A percentile compares a stretch with the other conserved stretches of the same genome.
Evolutionary conservation across 2,888 invertebrate species (phyloP).

Genomic region (Dendrolimus houi): DNA sequence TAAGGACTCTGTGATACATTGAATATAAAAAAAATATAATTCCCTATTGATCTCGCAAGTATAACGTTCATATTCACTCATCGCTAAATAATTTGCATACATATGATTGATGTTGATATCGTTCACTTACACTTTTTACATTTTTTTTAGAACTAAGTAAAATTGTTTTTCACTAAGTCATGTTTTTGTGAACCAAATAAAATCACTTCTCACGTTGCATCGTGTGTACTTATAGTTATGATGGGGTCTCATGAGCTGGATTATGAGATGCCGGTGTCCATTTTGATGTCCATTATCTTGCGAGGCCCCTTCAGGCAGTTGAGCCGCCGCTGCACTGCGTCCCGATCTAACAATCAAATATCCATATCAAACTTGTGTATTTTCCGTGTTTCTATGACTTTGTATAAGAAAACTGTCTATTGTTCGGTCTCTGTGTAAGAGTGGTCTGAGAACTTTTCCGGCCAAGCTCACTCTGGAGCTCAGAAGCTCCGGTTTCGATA

Average conservation of each 20-base stretch:
- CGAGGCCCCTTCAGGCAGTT: conserved; percentile 68
- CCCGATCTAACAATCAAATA: conserved; percentile 84
- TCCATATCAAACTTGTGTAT: no score
- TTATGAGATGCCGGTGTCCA: conserved; percentile 73
- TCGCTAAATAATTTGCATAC: conserved; percentile 43
- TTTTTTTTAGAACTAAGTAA: conserved; percentile 45
- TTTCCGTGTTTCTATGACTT: no score
- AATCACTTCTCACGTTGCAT: conserved; percentile 68
- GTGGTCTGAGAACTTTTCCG: no score
- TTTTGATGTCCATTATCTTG: conserved; percentile 68
- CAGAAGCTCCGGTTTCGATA: no score
- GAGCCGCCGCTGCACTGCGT: conserved; percentile 96
- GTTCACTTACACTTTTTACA: conserved; percentile 62
- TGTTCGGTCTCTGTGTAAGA: no score
- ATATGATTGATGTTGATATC: conserved; percentile 51
- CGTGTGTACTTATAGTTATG: conserved; percentile 46
- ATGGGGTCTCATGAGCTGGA: conserved; percentile 41
- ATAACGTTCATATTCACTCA: conserved; percentile 49
- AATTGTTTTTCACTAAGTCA: conserved; percentile 43
- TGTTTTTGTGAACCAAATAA: conserved; percentile 65
- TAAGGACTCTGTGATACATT: conserved; percentile 36
- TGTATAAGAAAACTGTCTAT: no score
- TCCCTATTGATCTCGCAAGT: conserved; percentile 67
- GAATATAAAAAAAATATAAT: conserved; percentile 69
- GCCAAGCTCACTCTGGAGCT: no score